These are phyloP conservation scores for Ooceraea biroi DNA, from an alignment of 1,140 invertebrate species.

Conservation along the genomic window DNA sequence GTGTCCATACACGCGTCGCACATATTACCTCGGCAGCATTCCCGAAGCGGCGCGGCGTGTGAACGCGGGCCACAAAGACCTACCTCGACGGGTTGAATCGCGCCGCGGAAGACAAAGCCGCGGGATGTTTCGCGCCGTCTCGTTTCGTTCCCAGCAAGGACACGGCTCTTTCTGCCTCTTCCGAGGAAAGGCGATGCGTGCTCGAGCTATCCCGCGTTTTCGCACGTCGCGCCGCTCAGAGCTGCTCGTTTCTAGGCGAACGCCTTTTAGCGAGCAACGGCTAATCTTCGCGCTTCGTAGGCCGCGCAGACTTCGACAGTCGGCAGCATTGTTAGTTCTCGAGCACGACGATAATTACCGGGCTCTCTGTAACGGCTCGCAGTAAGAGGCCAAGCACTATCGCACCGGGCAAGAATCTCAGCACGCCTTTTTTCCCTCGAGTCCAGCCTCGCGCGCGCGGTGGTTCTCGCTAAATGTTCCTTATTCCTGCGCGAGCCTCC, in stretches of 20 bases:
- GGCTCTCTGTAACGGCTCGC: slow-evolving; percentile 58
- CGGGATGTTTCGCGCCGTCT: slow-evolving; percentile 2
- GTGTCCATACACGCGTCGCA: too few species aligned
- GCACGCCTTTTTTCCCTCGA: slow-evolving; percentile 44
- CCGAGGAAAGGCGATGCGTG: slow-evolving; percentile 56
- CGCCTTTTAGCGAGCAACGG: slow-evolving; percentile 75
- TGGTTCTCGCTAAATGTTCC: slow-evolving; percentile 57
- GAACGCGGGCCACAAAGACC: slow-evolving; percentile 1
- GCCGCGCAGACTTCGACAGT: slow-evolving; percentile 75
- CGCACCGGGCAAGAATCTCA: slow-evolving; percentile 53
- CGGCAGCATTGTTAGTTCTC: slow-evolving; percentile 72
- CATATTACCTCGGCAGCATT: not conserved
- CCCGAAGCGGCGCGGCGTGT: not conserved
- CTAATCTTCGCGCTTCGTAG: slow-evolving; percentile 74
- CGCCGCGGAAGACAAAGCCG: slow-evolving; percentile 1
- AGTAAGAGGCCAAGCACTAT: slow-evolving; percentile 60
- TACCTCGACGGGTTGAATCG: not conserved
- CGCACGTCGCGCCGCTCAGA: slow-evolving; percentile 65
- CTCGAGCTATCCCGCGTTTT: slow-evolving; percentile 47
- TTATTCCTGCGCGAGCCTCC: slow-evolving; percentile 32
- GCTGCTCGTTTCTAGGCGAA: slow-evolving; percentile 62
- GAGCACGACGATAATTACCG: slow-evolving; percentile 78
- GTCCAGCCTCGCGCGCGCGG: not conserved
- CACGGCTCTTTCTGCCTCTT: slow-evolving; percentile 35
- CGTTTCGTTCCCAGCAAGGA: slow-evolving; percentile 22